Evolutionary conservation across 2,113 vertebrate genomes (phyloP).

Genomic region (Atlantisia rogersi): DNA sequence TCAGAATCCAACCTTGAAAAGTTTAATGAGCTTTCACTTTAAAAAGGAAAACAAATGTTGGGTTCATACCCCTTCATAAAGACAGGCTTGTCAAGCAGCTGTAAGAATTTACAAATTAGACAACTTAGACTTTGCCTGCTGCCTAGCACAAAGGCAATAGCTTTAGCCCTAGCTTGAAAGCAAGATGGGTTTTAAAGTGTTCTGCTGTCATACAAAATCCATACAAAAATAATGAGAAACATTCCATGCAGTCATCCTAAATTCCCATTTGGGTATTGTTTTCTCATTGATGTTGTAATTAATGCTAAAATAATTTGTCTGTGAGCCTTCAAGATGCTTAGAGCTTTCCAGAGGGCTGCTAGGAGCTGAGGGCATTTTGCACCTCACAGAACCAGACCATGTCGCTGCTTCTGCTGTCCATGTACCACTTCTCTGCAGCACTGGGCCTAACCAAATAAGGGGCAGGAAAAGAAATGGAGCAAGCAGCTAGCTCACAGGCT

Average conservation of each 20-base stretch:
- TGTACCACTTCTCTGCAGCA: neutral
- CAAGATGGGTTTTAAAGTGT: conserved; percentile 16
- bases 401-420: neutral
- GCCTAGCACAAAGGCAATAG: neutral
- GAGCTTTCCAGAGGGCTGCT: conserved; percentile 23
- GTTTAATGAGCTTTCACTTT: neutral
- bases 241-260: conserved; percentile 4
- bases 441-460: neutral
- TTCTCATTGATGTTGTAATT: conserved; percentile 62
- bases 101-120: neutral
- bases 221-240: conserved; percentile 41
- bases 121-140: neutral
- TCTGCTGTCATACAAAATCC: conserved; percentile 17
- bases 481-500: neutral
- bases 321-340: conserved; percentile 28
- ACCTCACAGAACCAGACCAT: neutral
- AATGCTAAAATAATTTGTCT: conserved; percentile 54
- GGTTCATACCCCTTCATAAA: neutral
- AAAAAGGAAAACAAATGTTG: neutral
- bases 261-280: conserved; percentile 47
- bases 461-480: neutral
- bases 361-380: conserved; percentile 23
- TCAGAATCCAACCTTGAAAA: neutral
- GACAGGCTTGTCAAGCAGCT: neutral
- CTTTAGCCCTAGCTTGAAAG: neutral